Percentiles rank a stretch among this genome's conserved stretches.
phyloP scores from a whole-genome alignment of 2,888 invertebrate genomes.

The Chalcis sispes region DNA sequence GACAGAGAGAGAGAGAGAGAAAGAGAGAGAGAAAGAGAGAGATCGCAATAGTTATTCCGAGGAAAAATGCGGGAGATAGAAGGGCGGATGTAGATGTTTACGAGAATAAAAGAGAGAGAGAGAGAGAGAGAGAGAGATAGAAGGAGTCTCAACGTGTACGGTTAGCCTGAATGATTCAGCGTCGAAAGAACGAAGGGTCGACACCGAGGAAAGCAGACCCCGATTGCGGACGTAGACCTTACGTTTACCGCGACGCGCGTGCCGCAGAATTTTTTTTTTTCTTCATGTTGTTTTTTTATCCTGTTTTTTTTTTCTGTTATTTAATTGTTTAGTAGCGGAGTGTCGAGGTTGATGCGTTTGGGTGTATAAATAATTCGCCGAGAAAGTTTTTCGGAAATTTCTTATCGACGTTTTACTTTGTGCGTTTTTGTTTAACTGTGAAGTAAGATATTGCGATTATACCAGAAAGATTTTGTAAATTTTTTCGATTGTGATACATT shows the following conservation, averaged over 20 bases:
- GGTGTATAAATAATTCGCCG: no score
- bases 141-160: no score
- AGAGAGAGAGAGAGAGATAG: no score
- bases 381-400: no score
- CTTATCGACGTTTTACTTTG: no score
- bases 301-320: not conserved
- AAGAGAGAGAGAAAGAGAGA: not conserved
- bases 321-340: not conserved
- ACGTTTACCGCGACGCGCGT: conserved; percentile 7
- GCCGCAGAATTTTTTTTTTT: no score
- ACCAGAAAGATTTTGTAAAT: no score
- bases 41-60: no score
- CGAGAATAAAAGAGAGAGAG: conserved; percentile 7
- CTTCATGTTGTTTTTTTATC: not conserved
- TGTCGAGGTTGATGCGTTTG: no score
- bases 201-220: conserved; percentile 58
- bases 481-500: no score
- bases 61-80: conserved; percentile 10
- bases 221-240: conserved; percentile 65
- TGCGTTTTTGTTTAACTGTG: no score
- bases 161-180: conserved; percentile 51
- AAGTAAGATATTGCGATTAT: no score
- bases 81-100: conserved; percentile 56
- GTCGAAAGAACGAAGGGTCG: conserved; percentile 56
- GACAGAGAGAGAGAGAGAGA: conserved; percentile 8